A percentile compares a stretch with the other conserved stretches of the same genome.
Conservation (phyloP, 2,888 invertebrate species). For the Anodontia alba region DNA sequence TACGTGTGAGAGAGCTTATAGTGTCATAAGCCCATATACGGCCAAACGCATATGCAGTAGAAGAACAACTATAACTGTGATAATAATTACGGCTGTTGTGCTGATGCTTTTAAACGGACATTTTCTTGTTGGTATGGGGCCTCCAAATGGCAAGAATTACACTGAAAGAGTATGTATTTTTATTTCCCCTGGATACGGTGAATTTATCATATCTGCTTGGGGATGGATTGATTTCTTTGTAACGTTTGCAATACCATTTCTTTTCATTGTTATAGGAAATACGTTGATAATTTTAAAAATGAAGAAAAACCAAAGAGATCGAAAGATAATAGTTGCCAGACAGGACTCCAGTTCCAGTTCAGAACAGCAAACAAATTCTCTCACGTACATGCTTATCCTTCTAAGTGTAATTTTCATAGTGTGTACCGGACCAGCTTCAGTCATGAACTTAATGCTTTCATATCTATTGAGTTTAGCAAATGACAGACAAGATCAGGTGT, state of each 20-base stretch:
- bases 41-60: slow-evolving; percentile 32
- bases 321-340: slow-evolving; percentile 28
- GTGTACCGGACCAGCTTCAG: slow-evolving; percentile 44
- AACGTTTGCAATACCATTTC: slow-evolving; percentile 44
- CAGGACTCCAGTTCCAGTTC: slow-evolving; percentile 1
- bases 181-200: slow-evolving; percentile 28
- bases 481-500: background rate
- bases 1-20: slow-evolving; percentile 45
- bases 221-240: slow-evolving; percentile 51
- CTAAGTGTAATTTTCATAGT: slow-evolving; percentile 48
- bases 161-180: slow-evolving; percentile 26
- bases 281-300: slow-evolving; percentile 37
- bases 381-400: slow-evolving; percentile 35
- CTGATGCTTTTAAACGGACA: slow-evolving; percentile 42
- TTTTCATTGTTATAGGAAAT: slow-evolving; percentile 44
- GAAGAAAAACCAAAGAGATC: background rate
- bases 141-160: slow-evolving; percentile 1
- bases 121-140: slow-evolving; percentile 32
- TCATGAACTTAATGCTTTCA: slow-evolving; percentile 5
- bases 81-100: background rate
- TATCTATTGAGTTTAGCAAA: background rate
- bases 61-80: slow-evolving; percentile 13
- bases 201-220: slow-evolving; percentile 43
- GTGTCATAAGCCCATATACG: slow-evolving; percentile 45
- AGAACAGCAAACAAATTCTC: slow-evolving; percentile 22